Evolutionary conservation across 1,140 invertebrate species (phyloP), one percentile per base, ranked within the genome.

Genomic region (Hyposmocoma kahamanoa): DNA sequence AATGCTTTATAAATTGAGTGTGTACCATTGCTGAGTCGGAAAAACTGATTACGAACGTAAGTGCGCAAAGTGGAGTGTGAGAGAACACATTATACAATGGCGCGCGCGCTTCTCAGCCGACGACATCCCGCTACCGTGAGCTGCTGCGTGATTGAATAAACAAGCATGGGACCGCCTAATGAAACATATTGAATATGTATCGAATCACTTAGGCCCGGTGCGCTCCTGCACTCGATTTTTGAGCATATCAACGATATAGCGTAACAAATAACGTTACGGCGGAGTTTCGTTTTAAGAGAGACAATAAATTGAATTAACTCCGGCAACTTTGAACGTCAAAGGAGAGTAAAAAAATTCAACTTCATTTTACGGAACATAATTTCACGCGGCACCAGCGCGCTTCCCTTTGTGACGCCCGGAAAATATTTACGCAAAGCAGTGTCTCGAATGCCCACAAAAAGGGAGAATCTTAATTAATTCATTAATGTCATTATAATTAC

Each of bases 141-240:
- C 62, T 68, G 64, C 74, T 60, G 56, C 65, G 65, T 84, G 73
- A 84, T 84, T 83, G 73, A 84, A 84, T 84, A 81, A 84, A 68
- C 76, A 70, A 74, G 65, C 69, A 64, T 68, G 66, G 67, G 56
- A 58, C 66, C 73, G 64, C 69, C 67, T 85, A 85, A 85, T 84
- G 79, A 84, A 84, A 84, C 79, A 84, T 84, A 84, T 84, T 84
- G 81, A 80, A 81, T 72, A 67, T 75, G 76, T 83, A 83, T 84
- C 75, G 74, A 78, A 81, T 80, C 79, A 84, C 81, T 84, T 84
- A 84, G 77, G 60, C 66, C 50, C 61, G 41, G 53, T 75, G 72
- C 71, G 72, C 71, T 77, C 51, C 65, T 78, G 75, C 75, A 73
- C 69, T 74, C 72, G 69, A 72, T 72, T 78, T 72, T 75, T 63